Conservation (phyloP, 2,113 vertebrate species). For the Cyphomyrus discorhynchus region DNA sequence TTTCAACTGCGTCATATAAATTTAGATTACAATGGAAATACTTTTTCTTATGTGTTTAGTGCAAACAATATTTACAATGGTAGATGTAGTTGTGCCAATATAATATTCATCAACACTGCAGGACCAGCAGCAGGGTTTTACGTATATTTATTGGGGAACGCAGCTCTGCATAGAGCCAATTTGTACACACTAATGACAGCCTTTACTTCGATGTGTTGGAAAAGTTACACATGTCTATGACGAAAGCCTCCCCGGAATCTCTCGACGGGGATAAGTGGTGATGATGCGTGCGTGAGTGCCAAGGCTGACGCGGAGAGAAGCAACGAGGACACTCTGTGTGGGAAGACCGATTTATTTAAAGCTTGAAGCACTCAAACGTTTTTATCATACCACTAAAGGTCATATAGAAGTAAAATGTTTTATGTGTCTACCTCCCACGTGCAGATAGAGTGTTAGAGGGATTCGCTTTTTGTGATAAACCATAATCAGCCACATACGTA, state of each 20-base stretch:
- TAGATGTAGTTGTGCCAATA: background rate
- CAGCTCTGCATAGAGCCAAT: background rate
- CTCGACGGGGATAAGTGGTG: background rate
- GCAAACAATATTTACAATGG: background rate
- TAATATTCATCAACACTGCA: background rate
- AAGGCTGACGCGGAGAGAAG: background rate
- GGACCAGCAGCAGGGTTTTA: background rate
- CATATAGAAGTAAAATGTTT: background rate
- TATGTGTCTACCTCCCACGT: background rate
- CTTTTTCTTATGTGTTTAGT: background rate
- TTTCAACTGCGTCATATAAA: background rate
- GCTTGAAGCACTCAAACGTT: background rate
- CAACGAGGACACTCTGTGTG: background rate
- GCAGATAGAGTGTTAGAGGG: background rate
- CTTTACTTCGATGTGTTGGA: background rate
- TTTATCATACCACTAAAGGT: background rate
- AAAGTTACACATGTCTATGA: background rate
- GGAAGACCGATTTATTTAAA: background rate
- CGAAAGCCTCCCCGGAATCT: background rate
- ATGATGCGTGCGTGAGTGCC: background rate
- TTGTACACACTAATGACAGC: background rate
- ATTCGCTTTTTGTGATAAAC: background rate
- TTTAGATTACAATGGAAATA: background rate
- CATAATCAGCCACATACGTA: background rate
- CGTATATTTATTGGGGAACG: background rate